Conservation (phyloP, 1,140 invertebrate species). For the Anastatus disparis region DNA sequence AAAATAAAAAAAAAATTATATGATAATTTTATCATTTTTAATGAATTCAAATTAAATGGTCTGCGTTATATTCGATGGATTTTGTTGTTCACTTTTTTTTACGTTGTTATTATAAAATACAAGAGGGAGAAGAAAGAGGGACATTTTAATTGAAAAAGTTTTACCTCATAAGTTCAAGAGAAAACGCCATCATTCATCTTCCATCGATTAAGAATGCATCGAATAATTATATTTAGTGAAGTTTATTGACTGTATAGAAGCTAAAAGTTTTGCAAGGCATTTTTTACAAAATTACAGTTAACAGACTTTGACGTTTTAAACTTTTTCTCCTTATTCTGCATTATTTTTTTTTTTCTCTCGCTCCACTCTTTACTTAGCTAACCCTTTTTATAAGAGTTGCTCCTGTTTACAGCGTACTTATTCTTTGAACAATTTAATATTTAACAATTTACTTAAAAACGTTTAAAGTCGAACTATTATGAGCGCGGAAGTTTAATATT, state of each 20-base stretch:
- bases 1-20: neutral
- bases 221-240: constrained; percentile 36
- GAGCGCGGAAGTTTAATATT: neutral
- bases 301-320: neutral
- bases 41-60: constrained; percentile 30
- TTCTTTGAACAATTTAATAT: neutral
- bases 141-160: constrained; percentile 37
- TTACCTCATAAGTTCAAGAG: constrained; percentile 3
- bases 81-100: too few relatives aligned
- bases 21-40: neutral
- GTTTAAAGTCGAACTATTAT: constrained; percentile 5
- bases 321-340: neutral
- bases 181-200: constrained; percentile 29
- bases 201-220: constrained; percentile 39
- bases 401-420: neutral
- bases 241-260: constrained; percentile 24
- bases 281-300: constrained; percentile 27
- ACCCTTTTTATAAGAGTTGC: too few relatives aligned
- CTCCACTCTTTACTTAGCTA: neutral
- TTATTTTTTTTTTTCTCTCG: neutral
- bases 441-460: constrained; percentile 4
- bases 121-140: neutral
- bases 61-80: neutral
- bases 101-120: constrained; percentile 27
- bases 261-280: constrained; percentile 6